These are phyloP conservation scores for Aradophagus sp. DNA, from an alignment of 1,140 invertebrate genomes.

Conservation along the genomic window DNA sequence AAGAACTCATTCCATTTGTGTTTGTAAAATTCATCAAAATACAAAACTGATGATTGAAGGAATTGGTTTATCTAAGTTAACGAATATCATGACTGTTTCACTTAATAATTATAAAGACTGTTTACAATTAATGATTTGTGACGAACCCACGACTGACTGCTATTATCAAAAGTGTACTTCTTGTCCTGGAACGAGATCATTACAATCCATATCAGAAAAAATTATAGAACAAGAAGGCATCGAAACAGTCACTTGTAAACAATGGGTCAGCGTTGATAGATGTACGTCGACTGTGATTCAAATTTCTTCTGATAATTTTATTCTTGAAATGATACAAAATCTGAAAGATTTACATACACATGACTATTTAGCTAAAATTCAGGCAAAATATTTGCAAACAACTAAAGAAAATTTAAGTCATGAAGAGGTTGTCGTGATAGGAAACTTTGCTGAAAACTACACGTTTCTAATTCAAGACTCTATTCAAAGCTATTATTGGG, in stretches of 20 bases:
- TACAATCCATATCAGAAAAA: conserved; percentile 7
- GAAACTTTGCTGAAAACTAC: too few species aligned
- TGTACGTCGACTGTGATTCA: too few species aligned
- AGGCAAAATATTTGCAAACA: too few species aligned
- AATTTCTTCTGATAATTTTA: too few species aligned
- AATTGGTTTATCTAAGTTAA: conserved; percentile 15
- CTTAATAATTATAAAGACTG: conserved; percentile 23
- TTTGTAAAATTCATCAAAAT: conserved; percentile 26
- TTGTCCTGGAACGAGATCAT: conserved; percentile 10
- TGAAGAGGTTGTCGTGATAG: too few species aligned
- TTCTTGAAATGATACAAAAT: too few species aligned
- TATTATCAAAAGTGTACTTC: conserved; percentile 2
- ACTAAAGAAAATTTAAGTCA: too few species aligned
- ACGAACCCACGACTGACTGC: conserved; percentile 7
- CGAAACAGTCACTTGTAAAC: conserved; percentile 14
- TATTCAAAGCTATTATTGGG: conserved; percentile 17
- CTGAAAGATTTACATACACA: too few species aligned
- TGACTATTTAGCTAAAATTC: too few species aligned
- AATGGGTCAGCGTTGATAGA: conserved; percentile 4
- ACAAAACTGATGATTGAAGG: conserved; percentile 19
- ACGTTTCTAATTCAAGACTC: conserved; percentile 7
- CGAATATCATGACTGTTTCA: background rate
- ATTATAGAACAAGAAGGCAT: conserved; percentile 1
- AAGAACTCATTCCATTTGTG: conserved; percentile 24
- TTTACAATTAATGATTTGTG: conserved; percentile 19